Percentiles rank a stretch among this genome's conserved stretches.
Conservation (phyloP, 2,888 invertebrate species). For the Micropterix aruncella region DNA sequence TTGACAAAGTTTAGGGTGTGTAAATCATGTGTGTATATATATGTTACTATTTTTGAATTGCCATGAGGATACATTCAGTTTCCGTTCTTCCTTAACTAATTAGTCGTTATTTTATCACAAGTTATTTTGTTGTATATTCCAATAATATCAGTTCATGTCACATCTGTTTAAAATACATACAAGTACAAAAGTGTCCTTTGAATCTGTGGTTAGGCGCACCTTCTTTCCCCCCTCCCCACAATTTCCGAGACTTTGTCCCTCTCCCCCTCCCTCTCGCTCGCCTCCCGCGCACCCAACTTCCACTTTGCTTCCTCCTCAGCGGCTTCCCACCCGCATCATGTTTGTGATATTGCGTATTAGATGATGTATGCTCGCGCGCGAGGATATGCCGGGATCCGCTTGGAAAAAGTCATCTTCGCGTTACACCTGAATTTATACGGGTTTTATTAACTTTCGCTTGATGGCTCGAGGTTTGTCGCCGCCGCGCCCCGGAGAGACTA, state of each 20-base stretch:
- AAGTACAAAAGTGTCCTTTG: no score
- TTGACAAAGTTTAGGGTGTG: no score
- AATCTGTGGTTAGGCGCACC: neutral
- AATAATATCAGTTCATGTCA: no score
- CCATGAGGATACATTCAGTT: no score
- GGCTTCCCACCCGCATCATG: neutral
- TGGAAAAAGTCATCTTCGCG: neutral
- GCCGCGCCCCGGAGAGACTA: no score
- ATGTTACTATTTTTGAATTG: no score
- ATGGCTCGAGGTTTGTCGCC: no score
- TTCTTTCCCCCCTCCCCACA: neutral
- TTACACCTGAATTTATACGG: neutral
- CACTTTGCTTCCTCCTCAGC: neutral
- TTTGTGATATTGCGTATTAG: constrained; percentile 30
- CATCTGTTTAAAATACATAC: no score
- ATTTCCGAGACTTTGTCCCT: neutral
- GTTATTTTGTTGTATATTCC: no score
- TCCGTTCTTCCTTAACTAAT: no score
- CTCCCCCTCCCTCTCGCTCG: neutral
- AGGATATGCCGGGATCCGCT: neutral
- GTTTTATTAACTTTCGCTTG: neutral
- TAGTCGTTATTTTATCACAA: no score
- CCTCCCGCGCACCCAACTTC: neutral
- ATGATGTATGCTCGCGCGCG: constrained; percentile 25
- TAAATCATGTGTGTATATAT: no score